phyloP scores from a whole-genome alignment of 2,888 invertebrate species.

The Amiota mariae region DNA sequence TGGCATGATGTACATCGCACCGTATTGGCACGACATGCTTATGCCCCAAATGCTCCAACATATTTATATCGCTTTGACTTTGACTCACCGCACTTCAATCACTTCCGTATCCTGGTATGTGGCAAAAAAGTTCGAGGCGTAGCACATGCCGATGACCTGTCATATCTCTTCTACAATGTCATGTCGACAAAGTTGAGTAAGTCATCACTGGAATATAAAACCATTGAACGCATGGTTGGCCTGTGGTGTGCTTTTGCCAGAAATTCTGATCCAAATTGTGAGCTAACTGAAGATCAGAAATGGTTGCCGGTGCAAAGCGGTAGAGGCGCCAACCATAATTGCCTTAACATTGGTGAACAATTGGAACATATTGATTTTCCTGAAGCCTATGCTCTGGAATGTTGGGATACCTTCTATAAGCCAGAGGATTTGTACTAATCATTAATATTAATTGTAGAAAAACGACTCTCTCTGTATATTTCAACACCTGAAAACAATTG shows the following conservation, averaged over 20 bases:
- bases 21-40: conserved; percentile 57
- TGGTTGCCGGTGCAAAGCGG: conserved; percentile 60
- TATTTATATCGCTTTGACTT: conserved; percentile 71
- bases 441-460: neutral
- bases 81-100: conserved; percentile 69
- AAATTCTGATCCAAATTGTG: conserved; percentile 66
- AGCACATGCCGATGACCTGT: conserved; percentile 71
- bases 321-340: conserved; percentile 46
- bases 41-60: conserved; percentile 56
- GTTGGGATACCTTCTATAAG: conserved; percentile 57
- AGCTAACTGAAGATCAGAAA: conserved; percentile 42
- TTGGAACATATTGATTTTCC: conserved; percentile 53
- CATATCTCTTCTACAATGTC: conserved; percentile 65
- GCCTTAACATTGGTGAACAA: conserved; percentile 63
- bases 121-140: conserved; percentile 60
- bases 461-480: too few relatives aligned
- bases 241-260: conserved; percentile 66
- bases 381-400: conserved; percentile 59
- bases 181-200: conserved; percentile 46
- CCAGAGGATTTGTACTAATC: conserved; percentile 38
- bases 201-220: conserved; percentile 58
- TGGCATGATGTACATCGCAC: conserved; percentile 68
- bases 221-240: conserved; percentile 65
- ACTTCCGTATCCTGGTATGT: conserved; percentile 63
- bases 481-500: too few relatives aligned